A percentile compares a stretch with the other conserved stretches of the same genome.
phyloP scores from a whole-genome alignment of 2,113 vertebrate genomes.

The Melanerpes aurifrons region DNA sequence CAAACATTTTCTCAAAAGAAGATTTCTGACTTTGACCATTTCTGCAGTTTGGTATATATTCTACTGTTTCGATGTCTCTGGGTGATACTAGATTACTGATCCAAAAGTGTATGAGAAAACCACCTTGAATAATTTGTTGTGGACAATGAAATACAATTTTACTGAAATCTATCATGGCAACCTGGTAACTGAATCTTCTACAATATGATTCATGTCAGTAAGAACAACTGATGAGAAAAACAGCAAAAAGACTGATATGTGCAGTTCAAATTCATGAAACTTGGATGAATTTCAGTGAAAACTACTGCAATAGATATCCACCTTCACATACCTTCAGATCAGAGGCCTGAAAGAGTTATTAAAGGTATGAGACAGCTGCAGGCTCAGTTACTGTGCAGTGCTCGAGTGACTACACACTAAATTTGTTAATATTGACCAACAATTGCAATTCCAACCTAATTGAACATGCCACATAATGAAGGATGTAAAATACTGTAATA shows the following conservation, averaged over 20 bases:
- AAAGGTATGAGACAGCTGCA: not conserved
- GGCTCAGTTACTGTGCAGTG: not conserved
- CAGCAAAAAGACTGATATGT: not conserved
- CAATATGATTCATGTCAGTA: not conserved
- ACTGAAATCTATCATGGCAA: not conserved
- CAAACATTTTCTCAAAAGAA: not conserved
- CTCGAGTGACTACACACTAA: not conserved
- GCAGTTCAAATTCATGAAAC: not conserved
- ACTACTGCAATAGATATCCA: not conserved
- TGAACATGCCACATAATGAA: not conserved
- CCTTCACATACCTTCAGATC: accelerated
- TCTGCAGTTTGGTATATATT: not conserved
- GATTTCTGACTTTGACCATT: not conserved
- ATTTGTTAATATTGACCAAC: not conserved
- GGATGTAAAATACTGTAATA: not conserved
- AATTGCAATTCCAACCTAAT: not conserved
- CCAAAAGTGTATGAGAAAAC: not conserved
- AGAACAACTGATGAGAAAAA: not conserved
- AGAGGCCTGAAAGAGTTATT: not conserved
- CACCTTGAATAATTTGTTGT: not conserved
- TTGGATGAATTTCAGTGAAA: not conserved
- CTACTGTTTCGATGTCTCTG: not conserved
- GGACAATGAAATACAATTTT: not conserved
- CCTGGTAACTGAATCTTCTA: not conserved
- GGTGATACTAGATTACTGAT: not conserved